A percentile compares a stretch with the other conserved stretches of the same genome.
These are phyloP conservation scores for Turritopsis dohrnii DNA, from an alignment of 30 jellyfish, hydroid and myxozoan species.

Conservation along the genomic window DNA sequence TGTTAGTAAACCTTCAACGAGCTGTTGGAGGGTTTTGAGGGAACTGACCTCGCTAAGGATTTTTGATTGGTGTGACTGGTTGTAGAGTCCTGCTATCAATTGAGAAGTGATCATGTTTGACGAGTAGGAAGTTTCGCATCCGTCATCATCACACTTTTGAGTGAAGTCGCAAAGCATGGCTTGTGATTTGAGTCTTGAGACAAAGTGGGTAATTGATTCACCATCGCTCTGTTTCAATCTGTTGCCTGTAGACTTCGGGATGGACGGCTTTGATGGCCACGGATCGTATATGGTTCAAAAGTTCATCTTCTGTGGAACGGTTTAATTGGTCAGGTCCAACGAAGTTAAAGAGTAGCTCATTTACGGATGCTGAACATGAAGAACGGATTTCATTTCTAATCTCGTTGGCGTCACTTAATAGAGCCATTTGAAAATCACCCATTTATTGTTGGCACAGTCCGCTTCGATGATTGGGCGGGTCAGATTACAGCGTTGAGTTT, in stretches of 20 bases:
- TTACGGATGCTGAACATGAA: neutral
- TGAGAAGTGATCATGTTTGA: neutral
- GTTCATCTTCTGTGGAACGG: constrained; percentile 27
- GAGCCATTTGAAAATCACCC: no score
- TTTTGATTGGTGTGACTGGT: no score
- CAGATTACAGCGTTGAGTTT: no score
- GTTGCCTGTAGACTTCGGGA: constrained; percentile 38
- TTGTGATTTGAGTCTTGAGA: constrained; percentile 15
- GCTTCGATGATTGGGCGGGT: no score
- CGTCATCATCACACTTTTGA: constrained; percentile 5
- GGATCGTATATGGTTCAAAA: constrained; percentile 22
- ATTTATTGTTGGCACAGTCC: no score
- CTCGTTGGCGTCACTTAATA: no score
- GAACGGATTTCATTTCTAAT: constrained; percentile 32
- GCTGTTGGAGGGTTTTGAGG: no score
- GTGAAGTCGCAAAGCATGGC: constrained; percentile 11
- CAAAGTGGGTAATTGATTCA: constrained; percentile 27
- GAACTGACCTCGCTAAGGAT: no score
- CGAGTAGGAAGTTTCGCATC: neutral
- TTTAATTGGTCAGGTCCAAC: constrained; percentile 28
- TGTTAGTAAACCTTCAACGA: no score
- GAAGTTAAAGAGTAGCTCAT: constrained; percentile 22
- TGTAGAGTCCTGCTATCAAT: neutral
- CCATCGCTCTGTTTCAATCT: constrained; percentile 27
- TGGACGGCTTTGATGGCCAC: constrained; percentile 30